A percentile compares a stretch with the other conserved stretches of the same genome.
These are phyloP conservation scores for Diorhabda carinulata DNA, from an alignment of 1,140 invertebrate genomes.

Conservation along the genomic window DNA sequence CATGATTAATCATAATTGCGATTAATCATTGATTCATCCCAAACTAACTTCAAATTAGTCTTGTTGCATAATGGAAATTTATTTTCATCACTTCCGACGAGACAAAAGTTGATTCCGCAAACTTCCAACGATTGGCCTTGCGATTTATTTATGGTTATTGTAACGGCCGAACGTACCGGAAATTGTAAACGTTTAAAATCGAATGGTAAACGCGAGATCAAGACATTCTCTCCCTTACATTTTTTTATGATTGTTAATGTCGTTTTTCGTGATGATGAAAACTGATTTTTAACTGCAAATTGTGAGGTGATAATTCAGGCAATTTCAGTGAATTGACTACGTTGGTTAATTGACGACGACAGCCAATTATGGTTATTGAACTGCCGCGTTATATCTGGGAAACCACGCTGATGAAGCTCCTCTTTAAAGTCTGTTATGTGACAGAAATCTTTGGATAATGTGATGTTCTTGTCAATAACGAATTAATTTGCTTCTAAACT, in stretches of 20 bases:
- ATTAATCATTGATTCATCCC: too few relatives aligned
- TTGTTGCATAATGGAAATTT: too few relatives aligned
- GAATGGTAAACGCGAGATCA: background rate
- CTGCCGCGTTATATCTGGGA: too few relatives aligned
- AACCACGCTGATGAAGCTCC: too few relatives aligned
- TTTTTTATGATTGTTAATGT: background rate
- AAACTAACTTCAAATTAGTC: too few relatives aligned
- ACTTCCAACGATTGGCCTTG: background rate
- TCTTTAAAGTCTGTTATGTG: too few relatives aligned
- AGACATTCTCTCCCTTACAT: background rate
- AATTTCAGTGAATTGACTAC: background rate
- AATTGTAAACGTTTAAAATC: background rate
- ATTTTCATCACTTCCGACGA: too few relatives aligned
- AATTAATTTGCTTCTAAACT: background rate
- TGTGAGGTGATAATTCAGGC: too few relatives aligned
- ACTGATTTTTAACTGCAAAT: too few relatives aligned
- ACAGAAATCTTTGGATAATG: background rate
- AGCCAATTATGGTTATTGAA: background rate
- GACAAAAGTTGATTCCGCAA: background rate
- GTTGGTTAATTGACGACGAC: background rate
- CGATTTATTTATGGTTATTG: background rate
- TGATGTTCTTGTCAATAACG: background rate
- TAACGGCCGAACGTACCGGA: background rate
- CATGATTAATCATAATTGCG: too few relatives aligned
- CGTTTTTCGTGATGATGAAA: too few relatives aligned